Evolutionary conservation across 2,113 vertebrate species (phyloP), one percentile per base, ranked within the genome.

Genomic region (Petromus typicus): DNA sequence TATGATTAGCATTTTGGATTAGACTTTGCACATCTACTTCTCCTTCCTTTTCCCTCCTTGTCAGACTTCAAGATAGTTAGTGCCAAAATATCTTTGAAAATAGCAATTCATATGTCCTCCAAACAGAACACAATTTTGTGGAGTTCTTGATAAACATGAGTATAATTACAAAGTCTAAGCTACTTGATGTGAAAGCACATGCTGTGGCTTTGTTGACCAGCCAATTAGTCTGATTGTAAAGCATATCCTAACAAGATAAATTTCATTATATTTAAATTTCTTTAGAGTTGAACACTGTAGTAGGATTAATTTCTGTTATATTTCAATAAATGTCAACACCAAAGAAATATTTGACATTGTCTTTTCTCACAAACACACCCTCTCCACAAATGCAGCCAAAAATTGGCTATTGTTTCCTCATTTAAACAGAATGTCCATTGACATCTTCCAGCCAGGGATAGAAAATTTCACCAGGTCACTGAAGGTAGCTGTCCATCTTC

Each of bases 31-130:
- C 89, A 48, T 45, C 43, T 8, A 75, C 43, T 75, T 23, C 83
- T 57, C 30, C 30, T 16, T 89, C 25, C n/a, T 81, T 54, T 94
- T 48, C 22, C n/a, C 32, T 30, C 63, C 59, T 43, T 59, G 27
- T 81, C 89, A 23, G 37, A 61, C 27, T 89, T 2, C 14, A 88
- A 93, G 45, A 25, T 32, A 91, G 88, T 86, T 32, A 91, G 88
- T 86, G 79, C 71, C 63, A 94, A 90, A 61, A 59, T 93, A 10
- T 81, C 59, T 96, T 57, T 89, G 45, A 95, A 66, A 54, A 67
- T 0, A 90, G 40, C 56, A 48, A 84, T 66, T 93, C 57, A 48
- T 32, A 67, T 73, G 32, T 90, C 20, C 59, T 69, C 11, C 67
- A 89, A 90, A 82, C 43, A 82, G 34, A 92, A 80, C 30, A 34